phyloP scores from a whole-genome alignment of 2,113 vertebrate genomes.

The Periophthalmodon schlosseri region DNA sequence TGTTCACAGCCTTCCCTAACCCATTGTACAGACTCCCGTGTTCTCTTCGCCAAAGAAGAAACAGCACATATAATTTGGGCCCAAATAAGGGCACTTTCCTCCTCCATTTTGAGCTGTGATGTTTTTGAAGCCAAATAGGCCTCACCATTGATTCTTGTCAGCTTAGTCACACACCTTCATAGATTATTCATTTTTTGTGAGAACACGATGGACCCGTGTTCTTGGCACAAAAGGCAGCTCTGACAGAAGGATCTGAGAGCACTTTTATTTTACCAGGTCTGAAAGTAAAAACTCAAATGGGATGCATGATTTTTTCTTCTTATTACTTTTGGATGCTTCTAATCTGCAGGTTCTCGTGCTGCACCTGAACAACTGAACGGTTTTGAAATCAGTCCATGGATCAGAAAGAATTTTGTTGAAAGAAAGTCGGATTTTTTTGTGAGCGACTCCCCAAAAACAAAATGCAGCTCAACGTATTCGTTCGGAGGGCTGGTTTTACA shows the following conservation, averaged over 20 bases:
- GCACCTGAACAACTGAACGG: neutral
- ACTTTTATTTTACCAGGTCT: neutral
- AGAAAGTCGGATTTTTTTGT: neutral
- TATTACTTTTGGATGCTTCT: neutral
- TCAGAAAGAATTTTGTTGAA: neutral
- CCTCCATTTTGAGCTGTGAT: neutral
- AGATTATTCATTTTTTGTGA: neutral
- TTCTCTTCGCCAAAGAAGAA: neutral
- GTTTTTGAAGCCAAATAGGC: neutral
- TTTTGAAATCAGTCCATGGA: neutral
- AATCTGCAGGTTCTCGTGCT: neutral
- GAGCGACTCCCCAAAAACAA: neutral
- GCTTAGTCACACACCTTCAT: neutral
- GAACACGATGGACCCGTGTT: conserved; percentile 6
- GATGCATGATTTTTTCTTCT: neutral
- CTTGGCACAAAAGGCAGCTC: neutral
- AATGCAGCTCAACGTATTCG: too few species aligned
- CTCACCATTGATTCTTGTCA: neutral
- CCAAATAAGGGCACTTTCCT: neutral
- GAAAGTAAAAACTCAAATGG: neutral
- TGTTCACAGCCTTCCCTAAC: neutral
- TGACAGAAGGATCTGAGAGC: neutral
- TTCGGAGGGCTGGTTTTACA: too few species aligned
- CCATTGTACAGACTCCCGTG: neutral
- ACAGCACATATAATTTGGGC: neutral